phyloP scores from a whole-genome alignment of 2,888 invertebrate species.

The Scaptomyza cyrtandrae region DNA sequence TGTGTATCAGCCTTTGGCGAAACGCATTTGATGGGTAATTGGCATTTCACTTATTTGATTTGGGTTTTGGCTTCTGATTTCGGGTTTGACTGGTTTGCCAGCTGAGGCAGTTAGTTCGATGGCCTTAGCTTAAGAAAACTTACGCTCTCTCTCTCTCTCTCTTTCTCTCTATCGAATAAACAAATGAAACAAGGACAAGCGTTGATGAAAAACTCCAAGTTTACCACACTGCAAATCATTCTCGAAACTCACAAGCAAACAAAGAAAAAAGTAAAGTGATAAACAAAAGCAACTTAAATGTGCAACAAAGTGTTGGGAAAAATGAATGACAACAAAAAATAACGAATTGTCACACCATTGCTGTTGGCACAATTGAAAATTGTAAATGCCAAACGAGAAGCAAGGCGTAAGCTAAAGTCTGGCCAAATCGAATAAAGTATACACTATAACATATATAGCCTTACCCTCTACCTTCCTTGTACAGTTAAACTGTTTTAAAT shows the following conservation, averaged over 20 bases:
- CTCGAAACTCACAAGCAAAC: background rate
- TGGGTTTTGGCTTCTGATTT: slow-evolving; percentile 23
- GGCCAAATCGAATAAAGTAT: background rate
- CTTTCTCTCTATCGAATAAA: background rate
- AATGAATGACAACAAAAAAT: background rate
- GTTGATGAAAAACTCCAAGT: background rate
- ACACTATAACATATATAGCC: background rate
- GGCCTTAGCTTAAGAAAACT: background rate
- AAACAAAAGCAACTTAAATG: background rate
- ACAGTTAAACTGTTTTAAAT: no score
- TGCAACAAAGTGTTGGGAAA: background rate
- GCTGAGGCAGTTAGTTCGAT: slow-evolving; percentile 8
- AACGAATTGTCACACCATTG: slow-evolving; percentile 2
- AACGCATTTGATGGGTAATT: slow-evolving; percentile 62
- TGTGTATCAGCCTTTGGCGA: slow-evolving; percentile 10
- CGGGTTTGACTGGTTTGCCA: slow-evolving; percentile 1
- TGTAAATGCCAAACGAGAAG: background rate
- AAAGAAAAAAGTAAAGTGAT: background rate
- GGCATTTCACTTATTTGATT: slow-evolving; percentile 64
- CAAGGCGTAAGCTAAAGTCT: background rate
- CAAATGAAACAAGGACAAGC: background rate
- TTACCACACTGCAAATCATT: background rate
- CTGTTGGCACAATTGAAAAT: slow-evolving; percentile 9
- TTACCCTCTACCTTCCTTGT: no score
- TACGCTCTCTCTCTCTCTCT: background rate